Evolutionary conservation across 1,140 invertebrate species (phyloP), one percentile per base, ranked within the genome.

Genomic region (Mylabris phalerata): DNA sequence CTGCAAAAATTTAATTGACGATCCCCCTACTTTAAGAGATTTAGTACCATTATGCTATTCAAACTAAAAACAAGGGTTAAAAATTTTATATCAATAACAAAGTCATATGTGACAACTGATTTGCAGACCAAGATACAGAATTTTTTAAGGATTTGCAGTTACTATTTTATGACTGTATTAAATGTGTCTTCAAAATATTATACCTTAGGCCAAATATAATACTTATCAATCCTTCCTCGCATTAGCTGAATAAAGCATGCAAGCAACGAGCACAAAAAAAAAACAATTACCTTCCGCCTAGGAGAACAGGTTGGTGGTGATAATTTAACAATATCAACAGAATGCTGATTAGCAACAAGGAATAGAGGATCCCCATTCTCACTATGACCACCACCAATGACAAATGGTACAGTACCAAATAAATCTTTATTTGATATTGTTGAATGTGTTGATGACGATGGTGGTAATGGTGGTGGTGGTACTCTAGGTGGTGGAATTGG

Each of bases 311-410:
- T 51, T 9, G 73, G 71, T 32, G 73, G 73, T 50, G 68, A 69
- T 46, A 75, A 64, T 59, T 70, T 72, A 44, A 75, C 74, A 46
- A 75, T 65, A 65, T 75, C 71, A 52, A 74, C 64, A 40, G 62
- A 66, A 60, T 70, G 69, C 47, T 67, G 64, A 62, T 71, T 71
- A 55, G 71, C 68, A 39, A 75, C 67, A 56, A 68, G 67, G 63
- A 75, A 74, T 9, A 74, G 64, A 19, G 72, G 66, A 50, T 73
- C 70, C 4, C 73, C 73, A 59, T 74, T 72, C 49, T 73, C 71
- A 50, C 61, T 65, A 52, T 67, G 66, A 55, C 71, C 70, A 44
- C 73, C 70, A 61, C 71, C 72, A 40, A 75, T 69, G 27, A 75
- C 68, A 61, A 75, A 74, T 10, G 74, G 66, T 55, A 71, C 61